Evolutionary conservation across 2,113 vertebrate genomes (phyloP).

Genomic region (Platanista minor): DNA sequence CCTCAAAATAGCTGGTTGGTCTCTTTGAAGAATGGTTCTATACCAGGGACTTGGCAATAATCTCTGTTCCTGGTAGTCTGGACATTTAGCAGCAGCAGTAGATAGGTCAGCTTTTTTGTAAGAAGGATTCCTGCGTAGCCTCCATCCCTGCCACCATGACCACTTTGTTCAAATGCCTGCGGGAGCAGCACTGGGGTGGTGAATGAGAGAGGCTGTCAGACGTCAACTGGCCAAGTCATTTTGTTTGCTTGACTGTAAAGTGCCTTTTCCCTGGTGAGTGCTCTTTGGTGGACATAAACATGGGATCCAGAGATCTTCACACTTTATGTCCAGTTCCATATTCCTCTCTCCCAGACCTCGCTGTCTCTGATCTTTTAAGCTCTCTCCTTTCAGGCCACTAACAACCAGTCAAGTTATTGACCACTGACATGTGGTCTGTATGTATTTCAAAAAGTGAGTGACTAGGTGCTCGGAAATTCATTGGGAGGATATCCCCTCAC

Average conservation of each 20-base stretch:
- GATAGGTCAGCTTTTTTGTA: background rate
- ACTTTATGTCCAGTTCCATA: background rate
- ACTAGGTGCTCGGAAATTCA: background rate
- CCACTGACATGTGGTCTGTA: background rate
- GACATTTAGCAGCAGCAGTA: background rate
- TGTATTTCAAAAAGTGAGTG: background rate
- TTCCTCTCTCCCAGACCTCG: background rate
- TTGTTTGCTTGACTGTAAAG: background rate
- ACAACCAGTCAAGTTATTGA: background rate
- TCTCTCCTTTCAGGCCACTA: background rate
- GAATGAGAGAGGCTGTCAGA: background rate
- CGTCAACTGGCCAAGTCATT: background rate
- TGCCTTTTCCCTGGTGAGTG: background rate
- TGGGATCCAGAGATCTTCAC: background rate
- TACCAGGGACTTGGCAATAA: background rate
- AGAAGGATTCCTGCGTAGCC: background rate
- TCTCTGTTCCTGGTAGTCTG: background rate
- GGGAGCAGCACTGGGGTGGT: background rate
- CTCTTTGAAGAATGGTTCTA: background rate
- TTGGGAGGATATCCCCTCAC: background rate
- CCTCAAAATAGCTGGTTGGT: background rate
- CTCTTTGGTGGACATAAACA: background rate
- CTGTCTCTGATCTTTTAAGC: background rate
- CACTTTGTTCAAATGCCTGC: background rate
- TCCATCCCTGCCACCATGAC: background rate